Conservation (phyloP, 2,888 invertebrate genomes). For the Geotrupes spiniger region DNA sequence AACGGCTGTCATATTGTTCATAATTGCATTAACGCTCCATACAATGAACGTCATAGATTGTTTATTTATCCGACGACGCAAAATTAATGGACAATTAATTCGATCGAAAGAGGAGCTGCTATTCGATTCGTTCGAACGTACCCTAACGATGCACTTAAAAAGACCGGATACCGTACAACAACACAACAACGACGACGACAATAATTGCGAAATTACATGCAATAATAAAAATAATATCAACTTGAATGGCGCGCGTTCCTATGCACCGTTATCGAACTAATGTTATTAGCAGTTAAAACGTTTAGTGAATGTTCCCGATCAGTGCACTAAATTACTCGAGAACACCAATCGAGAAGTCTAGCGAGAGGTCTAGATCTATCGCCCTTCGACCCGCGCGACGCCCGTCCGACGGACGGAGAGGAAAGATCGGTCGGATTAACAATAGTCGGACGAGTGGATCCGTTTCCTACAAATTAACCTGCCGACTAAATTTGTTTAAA, state of each 20-base stretch:
- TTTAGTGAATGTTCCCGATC: constrained; percentile 32
- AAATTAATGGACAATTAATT: too few relatives aligned
- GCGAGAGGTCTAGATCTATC: constrained; percentile 16
- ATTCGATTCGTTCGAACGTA: too few relatives aligned
- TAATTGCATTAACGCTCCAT: too few relatives aligned
- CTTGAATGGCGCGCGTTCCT: constrained; percentile 28
- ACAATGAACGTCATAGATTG: too few relatives aligned
- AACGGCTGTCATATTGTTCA: too few relatives aligned
- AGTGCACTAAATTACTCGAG: constrained; percentile 32
- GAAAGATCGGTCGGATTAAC: constrained; percentile 28
- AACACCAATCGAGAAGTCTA: constrained; percentile 21
- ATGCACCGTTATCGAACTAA: constrained; percentile 32
- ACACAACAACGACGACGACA: background rate
- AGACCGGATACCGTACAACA: too few relatives aligned
- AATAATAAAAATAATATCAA: constrained; percentile 24
- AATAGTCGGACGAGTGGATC: constrained; percentile 36
- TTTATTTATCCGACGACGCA: too few relatives aligned
- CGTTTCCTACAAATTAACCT: constrained; percentile 50
- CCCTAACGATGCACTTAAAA: too few relatives aligned
- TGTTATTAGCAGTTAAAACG: constrained; percentile 32
- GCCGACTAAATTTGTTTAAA: constrained; percentile 50
- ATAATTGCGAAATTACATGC: constrained; percentile 27
- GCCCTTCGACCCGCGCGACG: constrained; percentile 11
- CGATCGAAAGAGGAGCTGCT: too few relatives aligned
- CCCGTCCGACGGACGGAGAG: constrained; percentile 13